Percentiles rank a stretch among this genome's conserved stretches.
phyloP scores from a whole-genome alignment of 2,797 vertebrate genomes.

The Sebastiscus albofasciatus region DNA sequence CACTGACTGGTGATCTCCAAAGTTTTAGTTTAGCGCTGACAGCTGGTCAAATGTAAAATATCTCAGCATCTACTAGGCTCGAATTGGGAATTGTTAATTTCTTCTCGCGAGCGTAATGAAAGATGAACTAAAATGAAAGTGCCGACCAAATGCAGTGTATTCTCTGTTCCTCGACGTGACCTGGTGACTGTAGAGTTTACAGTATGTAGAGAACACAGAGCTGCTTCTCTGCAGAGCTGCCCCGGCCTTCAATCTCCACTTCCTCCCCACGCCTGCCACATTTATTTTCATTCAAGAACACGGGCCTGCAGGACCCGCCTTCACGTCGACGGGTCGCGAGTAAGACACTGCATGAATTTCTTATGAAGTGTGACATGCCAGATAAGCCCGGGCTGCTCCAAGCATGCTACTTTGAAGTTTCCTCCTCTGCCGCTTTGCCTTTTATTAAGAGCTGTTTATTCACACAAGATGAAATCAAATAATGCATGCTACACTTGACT shows the following conservation, averaged over 20 bases:
- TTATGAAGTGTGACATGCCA: slow-evolving; percentile 70
- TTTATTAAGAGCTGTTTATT: slow-evolving; percentile 66
- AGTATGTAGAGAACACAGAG: not conserved
- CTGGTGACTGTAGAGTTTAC: not conserved
- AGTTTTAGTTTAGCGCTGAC: not conserved
- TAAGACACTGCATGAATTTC: slow-evolving; percentile 71
- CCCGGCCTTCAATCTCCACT: slow-evolving; percentile 16
- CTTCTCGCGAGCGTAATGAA: not conserved
- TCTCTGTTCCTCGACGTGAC: not conserved
- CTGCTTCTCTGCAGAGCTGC: not conserved
- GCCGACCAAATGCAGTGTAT: not conserved
- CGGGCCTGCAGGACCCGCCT: slow-evolving; percentile 42
- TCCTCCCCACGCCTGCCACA: slow-evolving; percentile 52
- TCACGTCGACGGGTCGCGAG: slow-evolving; percentile 39
- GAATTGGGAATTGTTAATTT: not conserved
- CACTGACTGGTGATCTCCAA: not conserved
- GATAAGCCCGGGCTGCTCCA: slow-evolving; percentile 67
- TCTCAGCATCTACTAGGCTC: not conserved
- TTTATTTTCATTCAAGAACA: slow-evolving; percentile 57
- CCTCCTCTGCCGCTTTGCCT: slow-evolving; percentile 38
- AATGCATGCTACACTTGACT: slow-evolving; percentile 16
- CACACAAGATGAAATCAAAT: slow-evolving; percentile 61
- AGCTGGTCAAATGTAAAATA: not conserved
- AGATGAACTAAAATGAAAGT: not conserved
- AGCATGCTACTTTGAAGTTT: slow-evolving; percentile 74